Evolutionary conservation across 2,888 invertebrate genomes (phyloP).

Genomic region (Phrixothrix hirtus): DNA sequence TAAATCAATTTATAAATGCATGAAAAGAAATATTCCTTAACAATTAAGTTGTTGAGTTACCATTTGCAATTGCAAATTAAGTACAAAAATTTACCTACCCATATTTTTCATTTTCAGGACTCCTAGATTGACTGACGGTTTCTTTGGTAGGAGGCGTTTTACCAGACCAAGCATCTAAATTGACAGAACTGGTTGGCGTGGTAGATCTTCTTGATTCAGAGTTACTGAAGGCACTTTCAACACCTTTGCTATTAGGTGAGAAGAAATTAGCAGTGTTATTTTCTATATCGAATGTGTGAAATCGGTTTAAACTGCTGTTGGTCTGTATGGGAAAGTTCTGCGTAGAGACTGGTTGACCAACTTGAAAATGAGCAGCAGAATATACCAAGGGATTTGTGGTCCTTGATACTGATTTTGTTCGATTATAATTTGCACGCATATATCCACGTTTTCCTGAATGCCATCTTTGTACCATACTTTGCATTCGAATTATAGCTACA

Average conservation of each 20-base stretch:
- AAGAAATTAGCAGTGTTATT: constrained; percentile 7
- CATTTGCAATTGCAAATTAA: neutral
- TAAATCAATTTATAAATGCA: too few species aligned
- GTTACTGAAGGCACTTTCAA: constrained; percentile 1
- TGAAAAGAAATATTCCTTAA: too few species aligned
- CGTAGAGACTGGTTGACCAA: constrained; percentile 51
- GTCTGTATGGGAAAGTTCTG: constrained; percentile 42
- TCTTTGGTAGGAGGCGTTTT: constrained; percentile 49
- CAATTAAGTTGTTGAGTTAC: too few species aligned
- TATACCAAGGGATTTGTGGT: constrained; percentile 13
- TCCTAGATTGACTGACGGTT: neutral
- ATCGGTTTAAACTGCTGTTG: constrained; percentile 1
- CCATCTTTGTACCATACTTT: constrained; percentile 67
- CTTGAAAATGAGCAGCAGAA: constrained; percentile 44
- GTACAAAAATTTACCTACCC: constrained; percentile 1
- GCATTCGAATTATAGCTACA: constrained; percentile 67
- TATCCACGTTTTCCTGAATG: constrained; percentile 61
- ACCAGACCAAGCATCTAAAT: constrained; percentile 45
- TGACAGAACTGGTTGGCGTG: constrained; percentile 6
- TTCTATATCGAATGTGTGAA: constrained; percentile 2
- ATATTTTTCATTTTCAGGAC: constrained; percentile 6
- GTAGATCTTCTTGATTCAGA: constrained; percentile 2
- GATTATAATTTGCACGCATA: constrained; percentile 44
- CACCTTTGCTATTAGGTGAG: neutral
- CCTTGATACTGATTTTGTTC: neutral